Evolutionary conservation across 2,113 vertebrate species (phyloP).

Genomic region (Rhinolophus ferrumequinum): DNA sequence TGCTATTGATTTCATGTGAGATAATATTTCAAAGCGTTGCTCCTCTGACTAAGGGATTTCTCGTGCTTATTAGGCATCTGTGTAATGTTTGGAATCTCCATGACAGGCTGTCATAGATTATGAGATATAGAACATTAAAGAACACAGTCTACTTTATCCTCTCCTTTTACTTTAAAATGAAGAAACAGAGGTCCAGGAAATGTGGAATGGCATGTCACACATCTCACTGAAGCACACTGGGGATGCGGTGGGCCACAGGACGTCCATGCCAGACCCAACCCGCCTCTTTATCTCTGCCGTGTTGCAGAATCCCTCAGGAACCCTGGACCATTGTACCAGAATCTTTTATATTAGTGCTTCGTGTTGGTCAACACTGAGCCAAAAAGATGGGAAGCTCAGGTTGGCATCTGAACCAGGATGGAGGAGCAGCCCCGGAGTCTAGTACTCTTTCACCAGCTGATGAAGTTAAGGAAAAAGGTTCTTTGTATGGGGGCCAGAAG

Average conservation of each 20-base stretch:
- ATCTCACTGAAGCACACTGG: neutral
- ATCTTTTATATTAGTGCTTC: neutral
- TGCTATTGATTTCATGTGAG: neutral
- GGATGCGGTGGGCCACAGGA: no score
- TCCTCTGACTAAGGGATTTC: neutral
- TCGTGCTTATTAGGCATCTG: neutral
- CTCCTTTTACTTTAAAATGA: neutral
- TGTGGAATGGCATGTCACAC: neutral
- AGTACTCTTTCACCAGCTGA: neutral
- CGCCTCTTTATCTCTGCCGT: neutral
- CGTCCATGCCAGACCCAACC: neutral
- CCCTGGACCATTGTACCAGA: accelerated
- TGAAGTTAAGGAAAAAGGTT: neutral
- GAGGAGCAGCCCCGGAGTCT: neutral
- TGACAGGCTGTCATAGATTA: neutral
- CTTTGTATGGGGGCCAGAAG: neutral
- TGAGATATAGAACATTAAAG: neutral
- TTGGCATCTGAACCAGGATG: neutral
- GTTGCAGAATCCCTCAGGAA: neutral
- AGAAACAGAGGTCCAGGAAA: neutral
- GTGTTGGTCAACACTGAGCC: neutral
- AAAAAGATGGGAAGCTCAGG: neutral
- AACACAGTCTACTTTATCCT: neutral
- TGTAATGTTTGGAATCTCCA: neutral
- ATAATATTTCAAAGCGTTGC: neutral